Evolutionary conservation across 2,888 invertebrate genomes (phyloP).

Genomic region (Alsophila aescularia): DNA sequence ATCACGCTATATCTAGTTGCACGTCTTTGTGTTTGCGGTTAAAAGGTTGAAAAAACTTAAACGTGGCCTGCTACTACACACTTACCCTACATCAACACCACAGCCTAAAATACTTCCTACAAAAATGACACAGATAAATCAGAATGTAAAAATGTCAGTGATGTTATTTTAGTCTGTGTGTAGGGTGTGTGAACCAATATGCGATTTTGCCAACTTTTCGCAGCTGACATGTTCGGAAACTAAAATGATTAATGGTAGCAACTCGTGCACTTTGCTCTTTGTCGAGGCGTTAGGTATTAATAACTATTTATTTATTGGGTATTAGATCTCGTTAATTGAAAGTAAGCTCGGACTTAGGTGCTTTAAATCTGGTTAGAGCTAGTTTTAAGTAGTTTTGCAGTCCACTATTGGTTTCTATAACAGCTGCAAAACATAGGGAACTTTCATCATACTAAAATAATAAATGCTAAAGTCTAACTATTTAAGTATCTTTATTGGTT

Average conservation of each 20-base stretch:
- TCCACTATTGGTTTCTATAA: no score
- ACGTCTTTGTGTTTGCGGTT: slow-evolving; percentile 47
- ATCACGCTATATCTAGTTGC: slow-evolving; percentile 49
- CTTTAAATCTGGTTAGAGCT: no score
- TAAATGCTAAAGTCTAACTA: no score
- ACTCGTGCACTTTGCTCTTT: slow-evolving; percentile 63
- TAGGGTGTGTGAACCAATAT: slow-evolving; percentile 50
- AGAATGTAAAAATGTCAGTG: slow-evolving; percentile 2
- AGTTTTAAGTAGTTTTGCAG: no score
- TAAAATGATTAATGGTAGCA: slow-evolving; percentile 67
- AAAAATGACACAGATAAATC: background rate
- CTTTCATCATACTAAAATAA: no score
- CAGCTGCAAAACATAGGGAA: no score
- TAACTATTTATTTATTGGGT: slow-evolving; percentile 47
- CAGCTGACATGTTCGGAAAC: slow-evolving; percentile 59
- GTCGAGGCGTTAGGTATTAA: slow-evolving; percentile 43
- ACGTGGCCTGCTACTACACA: slow-evolving; percentile 28
- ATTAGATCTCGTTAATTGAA: slow-evolving; percentile 41
- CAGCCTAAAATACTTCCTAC: slow-evolving; percentile 3
- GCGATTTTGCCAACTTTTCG: slow-evolving; percentile 57
- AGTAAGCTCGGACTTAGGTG: background rate
- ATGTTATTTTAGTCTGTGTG: slow-evolving; percentile 39
- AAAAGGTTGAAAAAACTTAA: slow-evolving; percentile 47
- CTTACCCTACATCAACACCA: slow-evolving; percentile 29
- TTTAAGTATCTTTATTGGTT: no score